Evolutionary conservation across 2,888 invertebrate genomes (phyloP).

Genomic region (Anthophora plumipes): DNA sequence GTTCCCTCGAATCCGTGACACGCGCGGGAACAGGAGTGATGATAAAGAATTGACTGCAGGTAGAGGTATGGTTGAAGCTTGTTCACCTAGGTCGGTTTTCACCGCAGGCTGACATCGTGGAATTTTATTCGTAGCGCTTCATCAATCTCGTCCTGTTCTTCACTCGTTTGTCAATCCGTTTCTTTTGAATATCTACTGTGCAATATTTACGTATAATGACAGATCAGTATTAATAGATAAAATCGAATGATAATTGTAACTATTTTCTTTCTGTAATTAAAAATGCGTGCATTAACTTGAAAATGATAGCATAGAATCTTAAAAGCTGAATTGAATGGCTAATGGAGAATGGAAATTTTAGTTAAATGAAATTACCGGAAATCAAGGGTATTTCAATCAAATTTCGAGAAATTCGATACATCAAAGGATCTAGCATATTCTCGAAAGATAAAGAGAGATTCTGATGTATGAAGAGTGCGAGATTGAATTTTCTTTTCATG

Average conservation of each 20-base stretch:
- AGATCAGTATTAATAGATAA: not conserved
- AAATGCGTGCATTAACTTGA: too few species aligned
- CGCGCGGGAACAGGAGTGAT: conserved; percentile 43
- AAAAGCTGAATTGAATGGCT: not conserved
- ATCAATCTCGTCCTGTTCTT: conserved; percentile 39
- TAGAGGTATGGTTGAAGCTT: conserved; percentile 63
- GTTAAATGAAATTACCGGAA: not conserved
- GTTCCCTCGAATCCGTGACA: conserved; percentile 33
- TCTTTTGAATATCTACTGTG: not conserved
- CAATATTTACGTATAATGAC: not conserved
- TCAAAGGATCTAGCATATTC: not conserved
- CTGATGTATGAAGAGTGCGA: not conserved
- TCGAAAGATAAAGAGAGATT: not conserved
- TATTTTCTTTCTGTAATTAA: too few species aligned
- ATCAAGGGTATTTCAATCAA: not conserved
- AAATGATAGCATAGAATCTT: not conserved
- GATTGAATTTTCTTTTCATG: conserved; percentile 18
- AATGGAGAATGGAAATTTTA: not conserved
- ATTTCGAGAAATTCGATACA: not conserved
- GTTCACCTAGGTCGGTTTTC: conserved; percentile 77
- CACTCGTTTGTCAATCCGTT: conserved; percentile 22
- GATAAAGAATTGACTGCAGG: conserved; percentile 70
- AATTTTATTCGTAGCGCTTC: conserved; percentile 62
- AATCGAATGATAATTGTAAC: too few species aligned
- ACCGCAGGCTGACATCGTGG: conserved; percentile 53